Evolutionary conservation across 2,888 invertebrate species (phyloP).

Genomic region (Protophormia terraenovae): DNA sequence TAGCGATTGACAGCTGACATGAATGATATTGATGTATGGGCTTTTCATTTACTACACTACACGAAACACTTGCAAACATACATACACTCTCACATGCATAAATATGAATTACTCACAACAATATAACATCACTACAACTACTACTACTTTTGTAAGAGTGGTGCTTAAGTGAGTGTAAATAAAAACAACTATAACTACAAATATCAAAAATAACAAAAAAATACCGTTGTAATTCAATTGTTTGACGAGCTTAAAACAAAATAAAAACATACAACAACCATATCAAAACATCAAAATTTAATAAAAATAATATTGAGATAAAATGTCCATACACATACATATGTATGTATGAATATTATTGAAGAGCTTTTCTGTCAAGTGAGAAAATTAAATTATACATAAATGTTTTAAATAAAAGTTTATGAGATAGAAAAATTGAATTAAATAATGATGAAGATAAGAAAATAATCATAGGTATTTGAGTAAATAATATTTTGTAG

Average conservation of each 20-base stretch:
- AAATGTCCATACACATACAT: not conserved
- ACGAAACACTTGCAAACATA: not conserved
- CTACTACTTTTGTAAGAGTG: not conserved
- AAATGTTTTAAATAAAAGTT: not conserved
- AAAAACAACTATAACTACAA: not conserved
- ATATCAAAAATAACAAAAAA: not conserved
- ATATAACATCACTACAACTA: not conserved
- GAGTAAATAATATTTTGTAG: not conserved
- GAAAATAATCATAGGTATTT: not conserved
- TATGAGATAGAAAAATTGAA: not conserved
- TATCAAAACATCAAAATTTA: not conserved
- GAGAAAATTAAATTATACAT: not conserved
- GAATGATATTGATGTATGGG: conserved; percentile 40
- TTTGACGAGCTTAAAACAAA: not conserved
- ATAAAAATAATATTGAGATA: not conserved
- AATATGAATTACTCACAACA: not conserved
- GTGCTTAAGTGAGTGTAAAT: conserved; percentile 45
- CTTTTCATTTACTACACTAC: conserved; percentile 26
- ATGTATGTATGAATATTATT: not conserved
- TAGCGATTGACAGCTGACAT: conserved; percentile 49
- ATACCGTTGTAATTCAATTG: not conserved
- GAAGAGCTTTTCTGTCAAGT: not conserved
- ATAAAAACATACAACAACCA: not conserved
- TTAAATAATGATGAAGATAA: not conserved
- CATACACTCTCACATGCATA: not conserved